These are phyloP conservation scores for Seira musarum DNA, from an alignment of 2,888 invertebrate species.

Conservation along the genomic window DNA sequence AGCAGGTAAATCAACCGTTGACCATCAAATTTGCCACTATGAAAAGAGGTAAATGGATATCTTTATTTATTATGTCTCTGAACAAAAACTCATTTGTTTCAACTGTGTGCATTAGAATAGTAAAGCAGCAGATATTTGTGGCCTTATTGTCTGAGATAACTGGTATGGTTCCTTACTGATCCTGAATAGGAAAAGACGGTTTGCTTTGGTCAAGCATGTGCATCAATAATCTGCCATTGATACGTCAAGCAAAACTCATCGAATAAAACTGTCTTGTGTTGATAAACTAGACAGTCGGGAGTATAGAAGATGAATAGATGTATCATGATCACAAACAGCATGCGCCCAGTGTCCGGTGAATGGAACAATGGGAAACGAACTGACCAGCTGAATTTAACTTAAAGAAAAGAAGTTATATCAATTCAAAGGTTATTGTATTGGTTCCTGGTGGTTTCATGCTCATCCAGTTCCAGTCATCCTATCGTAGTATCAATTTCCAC, in stretches of 20 bases:
- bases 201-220: not conserved
- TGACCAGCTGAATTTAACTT: not conserved
- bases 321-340: not conserved
- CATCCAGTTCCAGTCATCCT: not conserved
- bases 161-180: not conserved
- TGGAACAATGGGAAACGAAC: not conserved
- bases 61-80: not conserved
- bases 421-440: slow-evolving; percentile 14
- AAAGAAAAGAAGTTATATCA: not conserved
- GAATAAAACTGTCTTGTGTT: not conserved
- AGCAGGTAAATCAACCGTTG: slow-evolving; percentile 33
- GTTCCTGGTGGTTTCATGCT: slow-evolving; percentile 7
- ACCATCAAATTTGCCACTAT: slow-evolving; percentile 17
- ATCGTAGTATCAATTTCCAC: slow-evolving; percentile 5
- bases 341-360: not conserved
- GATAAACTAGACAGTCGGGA: not conserved
- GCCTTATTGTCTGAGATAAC: not conserved
- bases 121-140: too few relatives aligned
- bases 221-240: not conserved
- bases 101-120: not conserved
- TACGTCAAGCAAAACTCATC: not conserved
- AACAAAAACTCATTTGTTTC: slow-evolving; percentile 1
- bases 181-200: not conserved
- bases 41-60: not conserved
- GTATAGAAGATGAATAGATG: not conserved